Evolutionary conservation across 2,113 vertebrate species (phyloP).

Genomic region (Albula glossodonta): DNA sequence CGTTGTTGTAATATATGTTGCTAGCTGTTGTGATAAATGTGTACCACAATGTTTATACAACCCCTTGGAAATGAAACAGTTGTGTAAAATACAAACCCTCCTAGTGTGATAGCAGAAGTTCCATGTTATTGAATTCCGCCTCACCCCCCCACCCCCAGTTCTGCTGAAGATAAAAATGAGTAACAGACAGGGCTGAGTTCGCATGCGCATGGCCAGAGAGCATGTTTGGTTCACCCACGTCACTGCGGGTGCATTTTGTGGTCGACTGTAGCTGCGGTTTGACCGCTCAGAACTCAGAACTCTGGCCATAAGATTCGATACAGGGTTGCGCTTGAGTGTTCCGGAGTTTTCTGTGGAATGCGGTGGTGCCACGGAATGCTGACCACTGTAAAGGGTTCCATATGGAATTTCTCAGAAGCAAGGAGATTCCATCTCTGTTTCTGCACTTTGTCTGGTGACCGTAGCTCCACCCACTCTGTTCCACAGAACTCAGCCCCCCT

Average conservation of each 20-base stretch:
- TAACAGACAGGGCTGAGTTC: neutral
- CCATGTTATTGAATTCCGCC: too few species aligned
- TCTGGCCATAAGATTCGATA: too few species aligned
- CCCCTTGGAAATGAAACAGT: too few species aligned
- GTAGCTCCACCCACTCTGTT: neutral
- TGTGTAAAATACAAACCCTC: too few species aligned
- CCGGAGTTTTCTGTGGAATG: neutral
- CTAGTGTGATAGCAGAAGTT: too few species aligned
- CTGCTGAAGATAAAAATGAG: neutral
- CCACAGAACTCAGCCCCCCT: neutral
- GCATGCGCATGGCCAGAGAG: too few species aligned
- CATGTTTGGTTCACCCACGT: neutral
- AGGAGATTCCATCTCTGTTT: neutral
- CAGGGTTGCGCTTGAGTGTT: neutral
- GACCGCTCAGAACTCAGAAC: neutral
- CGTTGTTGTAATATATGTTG: too few species aligned
- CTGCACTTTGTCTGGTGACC: neutral
- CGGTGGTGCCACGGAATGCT: neutral
- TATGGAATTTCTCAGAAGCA: neutral
- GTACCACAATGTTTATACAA: too few species aligned
- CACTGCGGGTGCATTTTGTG: neutral
- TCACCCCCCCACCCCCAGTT: too few species aligned
- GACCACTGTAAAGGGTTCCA: neutral
- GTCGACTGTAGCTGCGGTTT: neutral
- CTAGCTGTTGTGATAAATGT: too few species aligned